These are phyloP conservation scores for Acrocyrtus sp. DNA, from an alignment of 2,888 invertebrate genomes.

Conservation along the genomic window DNA sequence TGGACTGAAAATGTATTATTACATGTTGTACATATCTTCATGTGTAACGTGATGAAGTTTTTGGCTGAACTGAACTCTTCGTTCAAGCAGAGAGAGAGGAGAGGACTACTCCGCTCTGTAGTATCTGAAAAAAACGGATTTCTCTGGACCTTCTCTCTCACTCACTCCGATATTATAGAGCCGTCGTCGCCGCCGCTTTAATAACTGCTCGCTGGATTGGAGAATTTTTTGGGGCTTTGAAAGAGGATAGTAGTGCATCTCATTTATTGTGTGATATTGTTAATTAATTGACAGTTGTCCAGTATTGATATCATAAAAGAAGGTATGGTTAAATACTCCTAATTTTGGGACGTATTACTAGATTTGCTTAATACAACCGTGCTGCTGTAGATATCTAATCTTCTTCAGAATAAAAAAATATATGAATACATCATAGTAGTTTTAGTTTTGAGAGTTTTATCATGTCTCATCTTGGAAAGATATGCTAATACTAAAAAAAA, in stretches of 20 bases:
- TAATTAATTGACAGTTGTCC: slow-evolving; percentile 50
- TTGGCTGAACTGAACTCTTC: slow-evolving; percentile 32
- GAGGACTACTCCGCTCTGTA: neutral
- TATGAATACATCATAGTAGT: no score
- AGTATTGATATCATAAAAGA: slow-evolving; percentile 43
- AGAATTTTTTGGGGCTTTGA: slow-evolving; percentile 44
- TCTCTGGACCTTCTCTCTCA: slow-evolving; percentile 46
- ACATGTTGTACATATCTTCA: slow-evolving; percentile 28
- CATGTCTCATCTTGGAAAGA: no score
- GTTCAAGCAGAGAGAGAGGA: slow-evolving; percentile 15
- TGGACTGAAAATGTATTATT: slow-evolving; percentile 34
- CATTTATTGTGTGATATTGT: slow-evolving; percentile 49
- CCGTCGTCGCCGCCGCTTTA: slow-evolving; percentile 40
- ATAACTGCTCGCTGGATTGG: slow-evolving; percentile 43
- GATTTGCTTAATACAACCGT: no score
- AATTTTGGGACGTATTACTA: no score
- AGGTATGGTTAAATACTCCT: no score
- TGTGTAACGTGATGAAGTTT: slow-evolving; percentile 47
- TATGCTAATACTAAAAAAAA: no score
- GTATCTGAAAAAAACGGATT: slow-evolving; percentile 27
- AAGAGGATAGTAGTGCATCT: slow-evolving; percentile 41
- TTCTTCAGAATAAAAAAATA: no score
- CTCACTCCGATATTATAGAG: slow-evolving; percentile 35
- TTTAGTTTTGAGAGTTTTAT: no score
- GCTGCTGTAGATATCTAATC: no score